These are phyloP conservation scores for Petrolisthes cinctipes DNA, from an alignment of 2,888 invertebrate species.

Conservation along the genomic window DNA sequence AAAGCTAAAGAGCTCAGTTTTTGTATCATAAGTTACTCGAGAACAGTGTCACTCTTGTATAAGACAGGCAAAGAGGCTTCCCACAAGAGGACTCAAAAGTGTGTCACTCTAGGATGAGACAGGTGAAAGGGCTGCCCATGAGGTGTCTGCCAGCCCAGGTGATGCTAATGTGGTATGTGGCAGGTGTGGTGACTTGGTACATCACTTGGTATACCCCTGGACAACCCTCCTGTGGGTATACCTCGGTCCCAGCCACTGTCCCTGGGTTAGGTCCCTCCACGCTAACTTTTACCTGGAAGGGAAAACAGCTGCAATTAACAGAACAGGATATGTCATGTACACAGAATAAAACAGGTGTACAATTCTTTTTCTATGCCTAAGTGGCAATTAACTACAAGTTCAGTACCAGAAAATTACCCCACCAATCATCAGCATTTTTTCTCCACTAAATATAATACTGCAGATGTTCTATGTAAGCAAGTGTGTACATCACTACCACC, in stretches of 20 bases:
- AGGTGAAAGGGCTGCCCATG: slow-evolving; percentile 44
- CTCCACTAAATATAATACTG: too few species aligned
- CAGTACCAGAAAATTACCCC: too few species aligned
- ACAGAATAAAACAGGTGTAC: too few species aligned
- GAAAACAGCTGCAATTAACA: too few species aligned
- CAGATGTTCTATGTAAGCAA: neutral
- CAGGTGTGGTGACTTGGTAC: slow-evolving; percentile 27
- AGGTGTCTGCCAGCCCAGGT: slow-evolving; percentile 39
- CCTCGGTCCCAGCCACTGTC: slow-evolving; percentile 42
- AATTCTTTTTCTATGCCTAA: too few species aligned
- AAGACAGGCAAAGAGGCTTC: too few species aligned
- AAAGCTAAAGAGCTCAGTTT: too few species aligned
- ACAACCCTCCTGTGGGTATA: slow-evolving; percentile 29
- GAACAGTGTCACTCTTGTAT: too few species aligned
- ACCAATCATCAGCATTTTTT: too few species aligned
- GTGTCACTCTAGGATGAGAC: slow-evolving; percentile 14
- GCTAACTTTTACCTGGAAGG: slow-evolving; percentile 32
- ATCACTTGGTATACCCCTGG: slow-evolving; percentile 37
- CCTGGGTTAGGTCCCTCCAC: slow-evolving; percentile 40
- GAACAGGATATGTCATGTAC: neutral
- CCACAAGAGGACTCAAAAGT: too few species aligned
- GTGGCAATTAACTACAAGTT: too few species aligned
- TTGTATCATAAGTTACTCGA: too few species aligned
- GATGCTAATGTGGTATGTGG: slow-evolving; percentile 24
- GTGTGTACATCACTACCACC: neutral